Base-by-base conservation (phyloP, 2,797 vertebrate genomes). In the Pseudochirops corinnae region DNA sequence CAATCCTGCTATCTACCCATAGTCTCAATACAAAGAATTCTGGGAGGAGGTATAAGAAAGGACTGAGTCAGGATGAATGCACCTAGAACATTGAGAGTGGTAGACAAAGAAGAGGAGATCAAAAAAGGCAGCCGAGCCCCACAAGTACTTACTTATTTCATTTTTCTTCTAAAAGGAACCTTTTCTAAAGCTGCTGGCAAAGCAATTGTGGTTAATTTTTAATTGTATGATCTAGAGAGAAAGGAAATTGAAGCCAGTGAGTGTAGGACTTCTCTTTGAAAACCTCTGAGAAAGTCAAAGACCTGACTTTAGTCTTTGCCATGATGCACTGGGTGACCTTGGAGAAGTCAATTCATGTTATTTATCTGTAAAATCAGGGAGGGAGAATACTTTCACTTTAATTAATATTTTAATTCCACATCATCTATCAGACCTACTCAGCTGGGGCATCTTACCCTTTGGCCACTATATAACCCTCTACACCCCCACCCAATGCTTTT, bases 121-220 rank as follows among this genome's bases (percentile, higher is more conserved):
- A 29, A 82, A n/a, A 82, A 7, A 67, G 16, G 39, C 2, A 26
- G 74, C 7, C 1, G 0, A 82, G 74, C 39, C 39, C 39, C 74
- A 46, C 74, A 82, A 82, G 1, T 82, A 82, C 39, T 46, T 46
- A n/a, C 16, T 39, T 39, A 39, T n/a, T 74, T 74, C 1, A 4
- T 31, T 62, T 62, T 46, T 82, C 74, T 11, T 46, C 31, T 13
- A 13, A 39, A 82, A 46, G 7, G 3, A 82, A 26, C 99, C 99
- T 99, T 99, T 99, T 55, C 99, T 99, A 98, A 99, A 99, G 98
- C 99, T 99, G 99, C 99, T 99, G 94, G 99, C 99, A 92, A 99
- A 99, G 96, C 99, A 99, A 98, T 99, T 99, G 97, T 99, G 99
- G 98, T 99, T 99, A 98, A 99, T 99, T 99, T 99, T 99, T 98